Evolutionary conservation across 2,797 vertebrate genomes (phyloP).

Genomic region (Monodelphis domestica): DNA sequence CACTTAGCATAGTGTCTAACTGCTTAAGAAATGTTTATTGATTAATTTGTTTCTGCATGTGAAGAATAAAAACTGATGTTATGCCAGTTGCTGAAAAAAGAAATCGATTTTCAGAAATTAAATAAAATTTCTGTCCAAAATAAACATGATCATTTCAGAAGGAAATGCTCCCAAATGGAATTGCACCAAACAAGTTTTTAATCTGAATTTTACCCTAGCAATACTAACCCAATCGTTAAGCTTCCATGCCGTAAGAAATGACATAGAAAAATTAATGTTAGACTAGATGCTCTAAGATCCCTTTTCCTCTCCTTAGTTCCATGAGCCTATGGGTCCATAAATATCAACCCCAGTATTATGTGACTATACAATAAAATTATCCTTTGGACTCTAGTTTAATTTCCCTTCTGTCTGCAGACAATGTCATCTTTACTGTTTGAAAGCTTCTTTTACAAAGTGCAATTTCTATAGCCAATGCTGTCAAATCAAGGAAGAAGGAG

Average conservation of each 20-base stretch:
- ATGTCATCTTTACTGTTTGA: background rate
- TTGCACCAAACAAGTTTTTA: background rate
- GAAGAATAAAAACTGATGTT: background rate
- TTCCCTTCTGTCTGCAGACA: background rate
- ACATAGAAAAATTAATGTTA: background rate
- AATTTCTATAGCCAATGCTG: background rate
- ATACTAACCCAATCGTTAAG: background rate
- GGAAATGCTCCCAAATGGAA: background rate
- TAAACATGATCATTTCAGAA: background rate
- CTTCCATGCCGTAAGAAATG: background rate
- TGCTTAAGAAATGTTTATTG: conserved; percentile 2
- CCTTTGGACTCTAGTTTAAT: background rate
- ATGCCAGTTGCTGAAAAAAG: background rate
- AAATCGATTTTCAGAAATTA: background rate
- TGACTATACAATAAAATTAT: background rate
- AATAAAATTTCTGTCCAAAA: background rate
- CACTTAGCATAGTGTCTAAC: background rate
- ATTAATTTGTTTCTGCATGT: background rate
- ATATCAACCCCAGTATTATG: background rate
- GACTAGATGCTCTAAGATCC: background rate
- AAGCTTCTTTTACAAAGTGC: background rate
- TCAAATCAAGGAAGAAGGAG: background rate
- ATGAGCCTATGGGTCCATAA: background rate
- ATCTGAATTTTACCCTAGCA: background rate
- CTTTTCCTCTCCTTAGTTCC: background rate